These are phyloP conservation scores for Sepioteuthis lessoniana DNA, from an alignment of 2,888 invertebrate species.

Conservation along the genomic window DNA sequence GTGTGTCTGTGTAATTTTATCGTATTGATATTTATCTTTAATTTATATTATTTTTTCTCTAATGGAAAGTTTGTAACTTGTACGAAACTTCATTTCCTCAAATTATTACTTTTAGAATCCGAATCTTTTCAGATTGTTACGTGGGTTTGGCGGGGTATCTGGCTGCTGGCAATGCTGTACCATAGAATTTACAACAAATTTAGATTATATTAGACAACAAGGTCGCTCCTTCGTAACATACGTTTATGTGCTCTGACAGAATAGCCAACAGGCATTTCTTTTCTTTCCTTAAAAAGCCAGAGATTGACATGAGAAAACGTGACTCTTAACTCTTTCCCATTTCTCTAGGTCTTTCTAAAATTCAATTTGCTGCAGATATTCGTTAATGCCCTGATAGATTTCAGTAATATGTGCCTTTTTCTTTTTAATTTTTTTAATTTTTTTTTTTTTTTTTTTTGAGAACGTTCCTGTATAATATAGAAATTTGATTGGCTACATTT, in stretches of 20 bases:
- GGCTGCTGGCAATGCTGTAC: background rate
- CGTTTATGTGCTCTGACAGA: background rate
- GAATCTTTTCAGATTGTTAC: background rate
- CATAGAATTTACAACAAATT: background rate
- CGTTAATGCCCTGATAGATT: background rate
- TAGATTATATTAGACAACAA: background rate
- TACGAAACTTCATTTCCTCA: background rate
- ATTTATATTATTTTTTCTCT: background rate
- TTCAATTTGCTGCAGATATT: background rate
- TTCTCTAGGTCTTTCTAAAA: background rate
- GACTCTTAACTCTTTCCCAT: background rate
- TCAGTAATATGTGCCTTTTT: background rate
- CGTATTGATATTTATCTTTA: background rate
- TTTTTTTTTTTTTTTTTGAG: background rate
- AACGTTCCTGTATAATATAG: background rate
- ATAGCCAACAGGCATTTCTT: background rate
- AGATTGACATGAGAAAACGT: background rate
- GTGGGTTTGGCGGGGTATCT: background rate
- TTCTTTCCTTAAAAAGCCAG: background rate
- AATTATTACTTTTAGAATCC: background rate
- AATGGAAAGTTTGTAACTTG: background rate
- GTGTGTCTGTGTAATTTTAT: background rate
- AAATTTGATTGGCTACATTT: no score
- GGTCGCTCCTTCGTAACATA: background rate
- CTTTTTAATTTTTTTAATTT: background rate